Conservation (phyloP, 1,140 invertebrate genomes). For the Drosophila tristis region DNA sequence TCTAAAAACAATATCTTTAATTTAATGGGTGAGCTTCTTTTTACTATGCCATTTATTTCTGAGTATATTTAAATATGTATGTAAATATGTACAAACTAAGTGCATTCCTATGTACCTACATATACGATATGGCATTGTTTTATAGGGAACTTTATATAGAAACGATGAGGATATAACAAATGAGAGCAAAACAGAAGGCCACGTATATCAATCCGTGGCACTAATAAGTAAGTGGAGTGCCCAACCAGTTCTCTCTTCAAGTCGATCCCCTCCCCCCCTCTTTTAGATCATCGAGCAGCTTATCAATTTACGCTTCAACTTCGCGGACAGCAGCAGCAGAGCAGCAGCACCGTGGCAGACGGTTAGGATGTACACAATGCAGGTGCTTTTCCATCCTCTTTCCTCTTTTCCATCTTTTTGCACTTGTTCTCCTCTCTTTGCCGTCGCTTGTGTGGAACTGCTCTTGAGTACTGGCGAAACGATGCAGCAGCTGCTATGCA, state of each 20-base stretch:
- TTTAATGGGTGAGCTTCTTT: too few species aligned
- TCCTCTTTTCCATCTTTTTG: slow-evolving; percentile 2
- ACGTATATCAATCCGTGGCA: slow-evolving; percentile 61
- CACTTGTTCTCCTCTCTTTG: neutral
- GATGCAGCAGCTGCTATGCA: too few species aligned
- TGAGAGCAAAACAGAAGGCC: slow-evolving; percentile 50
- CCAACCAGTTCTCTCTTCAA: slow-evolving; percentile 44
- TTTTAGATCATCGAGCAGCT: slow-evolving; percentile 46
- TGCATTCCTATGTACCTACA: too few species aligned
- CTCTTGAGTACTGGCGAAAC: neutral
- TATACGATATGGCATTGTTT: too few species aligned
- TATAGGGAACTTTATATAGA: too few species aligned
- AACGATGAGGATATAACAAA: neutral
- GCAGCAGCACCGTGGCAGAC: neutral
- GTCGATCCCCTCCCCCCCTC: slow-evolving; percentile 1
- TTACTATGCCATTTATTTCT: too few species aligned
- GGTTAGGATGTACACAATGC: slow-evolving; percentile 15
- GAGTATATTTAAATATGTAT: too few species aligned
- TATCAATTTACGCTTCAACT: slow-evolving; percentile 77
- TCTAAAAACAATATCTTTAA: too few species aligned
- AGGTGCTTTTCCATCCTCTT: slow-evolving; percentile 29
- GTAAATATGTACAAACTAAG: too few species aligned
- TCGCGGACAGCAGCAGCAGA: slow-evolving; percentile 20
- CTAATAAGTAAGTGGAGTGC: slow-evolving; percentile 64
- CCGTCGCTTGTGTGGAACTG: neutral